Percentiles rank a stretch among this genome's conserved stretches.
These are phyloP conservation scores for Sebastes kiyomatsui DNA, from an alignment of 2,797 vertebrate species.

Conservation along the genomic window DNA sequence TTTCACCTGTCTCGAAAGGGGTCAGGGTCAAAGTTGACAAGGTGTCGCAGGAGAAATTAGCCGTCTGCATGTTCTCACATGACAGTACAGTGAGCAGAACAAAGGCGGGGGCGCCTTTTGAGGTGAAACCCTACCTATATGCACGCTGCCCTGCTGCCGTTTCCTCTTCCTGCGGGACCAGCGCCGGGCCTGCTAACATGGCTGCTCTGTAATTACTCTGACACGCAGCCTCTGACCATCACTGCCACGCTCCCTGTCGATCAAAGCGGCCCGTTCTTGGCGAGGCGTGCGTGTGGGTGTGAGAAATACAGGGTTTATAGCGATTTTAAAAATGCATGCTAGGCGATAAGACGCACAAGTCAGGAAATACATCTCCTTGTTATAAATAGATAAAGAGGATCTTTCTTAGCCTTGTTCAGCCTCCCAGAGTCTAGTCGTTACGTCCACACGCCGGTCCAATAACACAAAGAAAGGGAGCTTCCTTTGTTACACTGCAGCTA, in stretches of 20 bases:
- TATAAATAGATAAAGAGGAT: conserved; percentile 78
- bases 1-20: conserved; percentile 62
- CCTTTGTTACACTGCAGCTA: conserved; percentile 11
- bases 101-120: conserved; percentile 41
- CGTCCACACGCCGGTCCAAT: conserved; percentile 24
- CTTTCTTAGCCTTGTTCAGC: conserved; percentile 45
- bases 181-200: conserved; percentile 46
- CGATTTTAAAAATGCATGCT: conserved; percentile 77
- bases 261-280: conserved; percentile 66
- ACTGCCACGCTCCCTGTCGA: conserved; percentile 60
- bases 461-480: conserved; percentile 12
- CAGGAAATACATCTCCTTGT: conserved; percentile 66
- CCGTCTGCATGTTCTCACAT: conserved; percentile 59
- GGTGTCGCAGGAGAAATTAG: conserved; percentile 70
- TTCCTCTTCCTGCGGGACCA: conserved; percentile 46
- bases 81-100: conserved; percentile 38
- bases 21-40: conserved; percentile 68
- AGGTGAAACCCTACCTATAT: conserved; percentile 67
- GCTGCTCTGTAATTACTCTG: conserved; percentile 78
- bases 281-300: conserved; percentile 55
- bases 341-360: conserved; percentile 61
- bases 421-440: conserved; percentile 50
- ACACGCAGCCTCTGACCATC: conserved; percentile 60
- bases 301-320: conserved; percentile 68
- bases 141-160: not conserved